Base-by-base conservation (phyloP, 2,113 vertebrate species). In the Psittacara wagleri region DNA sequence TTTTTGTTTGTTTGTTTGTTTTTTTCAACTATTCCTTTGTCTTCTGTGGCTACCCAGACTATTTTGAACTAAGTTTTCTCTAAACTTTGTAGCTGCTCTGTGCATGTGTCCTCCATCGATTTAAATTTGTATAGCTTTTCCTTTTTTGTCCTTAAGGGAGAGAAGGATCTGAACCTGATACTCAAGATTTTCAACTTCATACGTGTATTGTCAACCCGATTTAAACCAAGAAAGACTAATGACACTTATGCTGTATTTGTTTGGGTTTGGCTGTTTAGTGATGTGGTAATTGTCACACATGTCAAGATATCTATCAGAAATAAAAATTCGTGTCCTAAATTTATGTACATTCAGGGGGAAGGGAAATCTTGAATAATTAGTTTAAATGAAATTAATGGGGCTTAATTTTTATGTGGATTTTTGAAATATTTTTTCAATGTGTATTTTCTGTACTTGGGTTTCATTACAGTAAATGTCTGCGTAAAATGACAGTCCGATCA, bases 321-420 rank as follows among this genome's bases (percentile, higher is more conserved):
- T 37, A 66, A 46, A 37, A 41, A 43, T 54, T 29, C 29, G 1
- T 64, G 20, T 35, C 12, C 75, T 70, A 63, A 48, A 57, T 24
- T 37, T n/a, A 28, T 35, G 3, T 37, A 20, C 6, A 8, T 80
- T 85, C 1, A 3, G 9, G 0, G 2, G 13, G 4, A 6, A 55
- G 31, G 7, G 7, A 85, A 92, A 76, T 64, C 0, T 61, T 28
- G 13, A 67, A 24, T 2, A 63, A 17, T 16, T 68, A 23, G 3
- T 17, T 54, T 39, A 22, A 84, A 74, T 78, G 4, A 75, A 90
- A 59, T 62, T 22, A 0, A 43, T 16, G 5, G 15, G 25, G 46
- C 76, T 33, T 7, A 85, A 13, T 87, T 63, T 79, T 63, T 19
- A n/a, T 2, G 3, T 27, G 14, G 14, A 51, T 13, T 68, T 75